phyloP scores from a whole-genome alignment of 2,113 vertebrate species.

The Fulmarus glacialis region DNA sequence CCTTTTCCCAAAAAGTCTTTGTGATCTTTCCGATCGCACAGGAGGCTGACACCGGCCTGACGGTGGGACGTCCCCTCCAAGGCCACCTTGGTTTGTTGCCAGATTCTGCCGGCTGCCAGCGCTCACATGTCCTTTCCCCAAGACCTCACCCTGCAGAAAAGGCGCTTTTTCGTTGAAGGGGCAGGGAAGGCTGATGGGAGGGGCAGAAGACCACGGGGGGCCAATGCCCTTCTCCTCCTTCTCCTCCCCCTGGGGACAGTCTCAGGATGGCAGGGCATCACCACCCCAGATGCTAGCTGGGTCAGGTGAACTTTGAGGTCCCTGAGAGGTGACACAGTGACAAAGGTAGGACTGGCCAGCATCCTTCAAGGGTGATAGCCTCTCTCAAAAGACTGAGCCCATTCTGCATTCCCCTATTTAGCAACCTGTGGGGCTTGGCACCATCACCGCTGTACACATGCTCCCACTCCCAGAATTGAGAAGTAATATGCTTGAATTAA shows the following conservation, averaged over 20 bases:
- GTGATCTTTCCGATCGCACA: neutral
- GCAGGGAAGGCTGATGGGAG: neutral
- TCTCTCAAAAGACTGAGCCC: neutral
- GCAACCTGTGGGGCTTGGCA: neutral
- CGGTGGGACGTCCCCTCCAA: neutral
- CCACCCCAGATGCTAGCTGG: neutral
- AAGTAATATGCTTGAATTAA: neutral
- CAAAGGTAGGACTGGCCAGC: neutral
- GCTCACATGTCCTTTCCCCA: neutral
- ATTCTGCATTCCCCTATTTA: neutral
- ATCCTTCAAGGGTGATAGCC: neutral
- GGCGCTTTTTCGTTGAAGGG: neutral
- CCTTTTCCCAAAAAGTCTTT: neutral
- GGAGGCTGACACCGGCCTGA: neutral
- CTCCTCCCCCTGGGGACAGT: neutral
- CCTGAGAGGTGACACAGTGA: neutral
- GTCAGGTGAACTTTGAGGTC: neutral
- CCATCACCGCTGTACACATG: neutral
- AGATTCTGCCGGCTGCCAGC: neutral
- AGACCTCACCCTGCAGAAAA: neutral
- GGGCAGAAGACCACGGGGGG: accelerated
- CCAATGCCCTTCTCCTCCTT: neutral
- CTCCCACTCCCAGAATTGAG: neutral
- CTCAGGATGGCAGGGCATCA: neutral
- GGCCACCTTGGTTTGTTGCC: neutral